phyloP scores from a whole-genome alignment of 2,113 vertebrate genomes.

The Geococcyx californianus region DNA sequence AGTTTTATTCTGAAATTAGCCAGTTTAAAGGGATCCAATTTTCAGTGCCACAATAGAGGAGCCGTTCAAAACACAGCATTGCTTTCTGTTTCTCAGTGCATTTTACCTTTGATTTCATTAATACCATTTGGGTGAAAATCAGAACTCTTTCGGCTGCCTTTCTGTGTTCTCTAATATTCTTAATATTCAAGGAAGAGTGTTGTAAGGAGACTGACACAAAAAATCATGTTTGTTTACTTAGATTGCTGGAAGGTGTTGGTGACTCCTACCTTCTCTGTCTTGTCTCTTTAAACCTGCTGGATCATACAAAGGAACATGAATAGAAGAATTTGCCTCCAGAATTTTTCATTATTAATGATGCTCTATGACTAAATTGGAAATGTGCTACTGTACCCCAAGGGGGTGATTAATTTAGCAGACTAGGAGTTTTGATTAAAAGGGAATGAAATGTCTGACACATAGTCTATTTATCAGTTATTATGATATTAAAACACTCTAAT shows the following conservation, averaged over 20 bases:
- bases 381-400: conserved; percentile 75
- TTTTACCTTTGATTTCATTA: not conserved
- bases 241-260: not conserved
- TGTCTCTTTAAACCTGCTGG: conserved; percentile 61
- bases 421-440: conserved; percentile 82
- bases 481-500: conserved; percentile 78
- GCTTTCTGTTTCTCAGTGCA: not conserved
- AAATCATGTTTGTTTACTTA: not conserved
- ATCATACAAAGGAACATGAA: conserved; percentile 65
- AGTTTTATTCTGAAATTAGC: not conserved
- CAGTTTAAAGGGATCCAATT: not conserved
- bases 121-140: not conserved
- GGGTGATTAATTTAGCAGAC: conserved; percentile 80
- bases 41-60: not conserved
- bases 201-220: not conserved
- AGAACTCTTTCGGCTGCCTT: not conserved
- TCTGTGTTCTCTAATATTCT: not conserved
- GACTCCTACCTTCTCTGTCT: conserved; percentile 5
- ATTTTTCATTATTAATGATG: conserved; percentile 81
- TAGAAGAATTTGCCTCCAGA: conserved; percentile 66
- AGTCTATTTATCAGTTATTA: conserved; percentile 83
- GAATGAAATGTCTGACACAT: conserved; percentile 79
- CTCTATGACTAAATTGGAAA: conserved; percentile 80
- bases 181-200: not conserved
- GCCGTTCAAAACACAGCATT: not conserved